Conservation (phyloP, 2,113 vertebrate species). For the Rhynchomys soricoides region DNA sequence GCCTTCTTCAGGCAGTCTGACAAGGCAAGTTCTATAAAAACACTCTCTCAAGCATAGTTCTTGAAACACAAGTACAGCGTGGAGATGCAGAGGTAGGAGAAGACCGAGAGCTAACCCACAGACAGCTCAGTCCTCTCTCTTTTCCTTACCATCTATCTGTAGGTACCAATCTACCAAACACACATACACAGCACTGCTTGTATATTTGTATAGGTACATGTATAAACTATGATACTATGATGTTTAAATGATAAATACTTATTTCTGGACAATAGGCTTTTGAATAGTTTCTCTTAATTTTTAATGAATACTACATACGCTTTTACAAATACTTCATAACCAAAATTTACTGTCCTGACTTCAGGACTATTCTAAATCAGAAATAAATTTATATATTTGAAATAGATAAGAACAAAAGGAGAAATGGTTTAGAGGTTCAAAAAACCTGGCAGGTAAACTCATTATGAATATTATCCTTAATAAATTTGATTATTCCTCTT, state of each 20-base stretch:
- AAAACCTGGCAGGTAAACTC: background rate
- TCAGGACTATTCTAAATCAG: background rate
- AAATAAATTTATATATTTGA: constrained; percentile 48
- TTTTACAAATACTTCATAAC: constrained; percentile 8
- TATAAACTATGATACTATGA: background rate
- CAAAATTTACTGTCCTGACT: background rate
- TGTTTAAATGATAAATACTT: constrained; percentile 7
- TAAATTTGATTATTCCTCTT: constrained; percentile 42
- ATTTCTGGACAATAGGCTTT: background rate
- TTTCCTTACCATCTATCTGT: background rate
- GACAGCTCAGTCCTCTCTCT: background rate
- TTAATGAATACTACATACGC: background rate
- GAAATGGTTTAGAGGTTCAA: constrained; percentile 8
- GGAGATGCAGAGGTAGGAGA: background rate
- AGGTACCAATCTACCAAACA: background rate
- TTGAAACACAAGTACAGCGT: background rate
- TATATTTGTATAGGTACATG: background rate
- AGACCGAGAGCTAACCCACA: background rate
- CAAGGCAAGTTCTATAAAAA: background rate
- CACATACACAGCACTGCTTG: background rate
- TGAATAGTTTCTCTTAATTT: background rate
- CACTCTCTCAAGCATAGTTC: background rate
- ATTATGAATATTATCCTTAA: constrained; percentile 31
- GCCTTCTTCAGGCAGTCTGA: background rate
- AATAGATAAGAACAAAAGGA: constrained; percentile 28